These are phyloP conservation scores for Polymixis lichenea DNA, from an alignment of 2,888 invertebrate species.

Conservation along the genomic window DNA sequence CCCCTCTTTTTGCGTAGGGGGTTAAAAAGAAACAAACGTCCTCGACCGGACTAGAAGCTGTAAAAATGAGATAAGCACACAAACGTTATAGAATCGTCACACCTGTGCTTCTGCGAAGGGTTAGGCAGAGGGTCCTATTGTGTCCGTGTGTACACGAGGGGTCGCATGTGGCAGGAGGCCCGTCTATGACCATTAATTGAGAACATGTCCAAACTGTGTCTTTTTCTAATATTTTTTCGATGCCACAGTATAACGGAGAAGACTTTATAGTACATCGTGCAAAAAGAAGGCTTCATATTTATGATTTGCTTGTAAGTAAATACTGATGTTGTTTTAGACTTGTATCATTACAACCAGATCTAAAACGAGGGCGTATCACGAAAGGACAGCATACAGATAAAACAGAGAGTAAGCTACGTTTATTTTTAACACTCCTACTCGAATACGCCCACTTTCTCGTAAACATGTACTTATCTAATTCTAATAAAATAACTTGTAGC, in stretches of 20 bases:
- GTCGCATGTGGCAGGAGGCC: slow-evolving; percentile 24
- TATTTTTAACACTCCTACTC: slow-evolving; percentile 4
- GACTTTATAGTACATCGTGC: not conserved
- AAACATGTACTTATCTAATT: slow-evolving; percentile 2
- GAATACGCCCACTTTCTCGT: not conserved
- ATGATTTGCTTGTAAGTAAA: not conserved
- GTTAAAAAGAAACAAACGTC: not conserved
- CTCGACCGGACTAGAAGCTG: slow-evolving; percentile 10
- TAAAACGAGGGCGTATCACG: slow-evolving; percentile 22
- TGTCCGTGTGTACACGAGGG: slow-evolving; percentile 35
- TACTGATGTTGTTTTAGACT: slow-evolving; percentile 18
- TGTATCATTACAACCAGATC: slow-evolving; percentile 2
- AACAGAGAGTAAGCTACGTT: slow-evolving; percentile 6
- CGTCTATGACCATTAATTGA: slow-evolving; percentile 39
- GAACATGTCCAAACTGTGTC: slow-evolving; percentile 11
- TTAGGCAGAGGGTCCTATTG: slow-evolving; percentile 49
- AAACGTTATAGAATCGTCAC: slow-evolving; percentile 43
- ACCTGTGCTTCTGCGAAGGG: slow-evolving; percentile 55
- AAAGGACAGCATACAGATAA: slow-evolving; percentile 19
- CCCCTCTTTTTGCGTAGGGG: too few relatives aligned
- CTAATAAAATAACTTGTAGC: not conserved
- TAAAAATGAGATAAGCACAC: slow-evolving; percentile 34
- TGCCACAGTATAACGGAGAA: not conserved
- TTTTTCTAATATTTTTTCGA: slow-evolving; percentile 24
- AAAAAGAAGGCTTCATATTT: not conserved